Evolutionary conservation across 2,113 vertebrate species (phyloP).

Genomic region (Tyrannus savana): DNA sequence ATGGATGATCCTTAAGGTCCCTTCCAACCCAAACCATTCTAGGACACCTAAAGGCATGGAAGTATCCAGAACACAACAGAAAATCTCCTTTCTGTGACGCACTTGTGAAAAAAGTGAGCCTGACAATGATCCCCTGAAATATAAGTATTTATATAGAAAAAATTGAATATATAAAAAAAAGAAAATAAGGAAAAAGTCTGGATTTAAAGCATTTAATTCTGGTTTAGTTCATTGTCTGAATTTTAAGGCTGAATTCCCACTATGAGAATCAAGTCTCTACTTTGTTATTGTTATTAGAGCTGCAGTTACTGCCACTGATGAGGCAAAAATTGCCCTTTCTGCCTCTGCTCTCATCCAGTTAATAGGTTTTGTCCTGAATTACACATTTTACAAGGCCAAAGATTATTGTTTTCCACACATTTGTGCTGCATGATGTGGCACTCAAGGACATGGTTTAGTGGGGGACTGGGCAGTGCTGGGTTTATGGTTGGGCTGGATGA

Average conservation of each 20-base stretch:
- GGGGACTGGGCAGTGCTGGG: background rate
- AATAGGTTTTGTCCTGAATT: background rate
- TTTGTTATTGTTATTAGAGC: background rate
- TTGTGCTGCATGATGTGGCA: background rate
- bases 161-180: background rate
- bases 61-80: background rate
- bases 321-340: background rate
- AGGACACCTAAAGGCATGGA: background rate
- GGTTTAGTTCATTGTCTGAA: background rate
- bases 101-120: background rate
- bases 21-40: background rate
- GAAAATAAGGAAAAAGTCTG: accelerated
- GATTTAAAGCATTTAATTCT: background rate
- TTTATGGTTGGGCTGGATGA: background rate
- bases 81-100: background rate
- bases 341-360: background rate
- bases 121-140: background rate
- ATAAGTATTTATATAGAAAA: background rate
- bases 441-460: background rate
- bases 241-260: background rate
- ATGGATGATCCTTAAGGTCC: background rate
- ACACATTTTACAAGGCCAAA: background rate
- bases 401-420: background rate
- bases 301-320: background rate
- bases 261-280: background rate